Evolutionary conservation across 2,888 invertebrate species (phyloP).

Genomic region (Neocrepidodera transversa): DNA sequence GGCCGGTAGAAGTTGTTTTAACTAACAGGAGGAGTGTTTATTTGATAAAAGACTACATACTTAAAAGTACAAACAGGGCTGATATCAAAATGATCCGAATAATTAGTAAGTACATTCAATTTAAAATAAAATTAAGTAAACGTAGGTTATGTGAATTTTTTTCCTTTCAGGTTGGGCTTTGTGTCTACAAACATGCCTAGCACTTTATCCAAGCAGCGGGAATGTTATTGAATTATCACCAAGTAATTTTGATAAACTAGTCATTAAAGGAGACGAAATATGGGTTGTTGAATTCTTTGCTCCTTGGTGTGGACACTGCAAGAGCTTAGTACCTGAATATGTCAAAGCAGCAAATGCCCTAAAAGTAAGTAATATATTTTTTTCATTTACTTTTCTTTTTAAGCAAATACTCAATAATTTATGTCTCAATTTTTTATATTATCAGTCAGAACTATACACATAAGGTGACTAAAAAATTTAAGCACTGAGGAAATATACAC

Average conservation of each 20-base stretch:
- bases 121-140: background rate
- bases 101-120: conserved; percentile 18
- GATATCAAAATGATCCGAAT: conserved; percentile 9
- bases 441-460: too few species aligned
- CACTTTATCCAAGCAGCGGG: conserved; percentile 73
- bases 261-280: conserved; percentile 81
- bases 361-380: conserved; percentile 81
- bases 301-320: conserved; percentile 95
- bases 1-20: background rate
- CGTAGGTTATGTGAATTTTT: conserved; percentile 24
- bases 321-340: conserved; percentile 90
- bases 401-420: too few species aligned
- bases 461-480: too few species aligned
- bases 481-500: too few species aligned
- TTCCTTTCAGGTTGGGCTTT: conserved; percentile 44
- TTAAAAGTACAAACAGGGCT: background rate
- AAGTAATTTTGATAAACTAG: conserved; percentile 84
- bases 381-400: too few species aligned
- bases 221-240: conserved; percentile 88
- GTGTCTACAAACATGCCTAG: conserved; percentile 55
- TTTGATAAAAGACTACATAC: background rate
- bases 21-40: background rate
- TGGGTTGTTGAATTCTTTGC: conserved; percentile 98
- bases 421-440: too few species aligned
- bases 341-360: conserved; percentile 91